Base-by-base conservation (phyloP, 2,888 invertebrate species). In the Plebejus argus region DNA sequence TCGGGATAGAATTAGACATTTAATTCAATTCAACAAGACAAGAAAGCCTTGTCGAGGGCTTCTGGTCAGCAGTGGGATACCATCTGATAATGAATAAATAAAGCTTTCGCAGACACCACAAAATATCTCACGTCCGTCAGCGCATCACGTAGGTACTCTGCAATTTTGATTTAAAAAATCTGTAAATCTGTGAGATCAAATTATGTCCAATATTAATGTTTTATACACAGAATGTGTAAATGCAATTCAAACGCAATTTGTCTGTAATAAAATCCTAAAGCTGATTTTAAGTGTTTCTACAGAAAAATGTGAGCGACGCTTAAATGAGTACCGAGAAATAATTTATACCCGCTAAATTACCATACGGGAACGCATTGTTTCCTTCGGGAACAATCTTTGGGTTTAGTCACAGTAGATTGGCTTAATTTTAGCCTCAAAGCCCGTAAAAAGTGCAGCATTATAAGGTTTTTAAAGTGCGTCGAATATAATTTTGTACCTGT, bases 321-420 rank as follows among this genome's bases (percentile, higher is more conserved):
- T 66, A 33, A 66, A 12, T 66, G 15, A 33, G 28, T 66, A 66
- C 66, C 23, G 66, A 15, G 66, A 66, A 66, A 66, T 66, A 66
- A 61, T 61, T 61, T 61, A 61, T 61, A 61, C 61, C 61, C 61
- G 23, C 66, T 66, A 33, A 66, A 66, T 66, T 66, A 66, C 66
- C 66, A 66, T 66, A 66, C 28, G 66, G 66, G 58, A 58, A 58
- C 58, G 61, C 15, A 66, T 66, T 66, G 66, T 66, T 28, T 28
- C 66, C 66, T 33, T 66, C 66, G 66, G 66, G 66, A 66, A 66
- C 66, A 33, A 66, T 66, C 28, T 66, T 66, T 33, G 20, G 66
- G 66, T 15, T 66, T 66, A 66, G 66, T 66, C 66, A 66, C 66
- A 28, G 66, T 33, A 61, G 61, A 61, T 66, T 66, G 66, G 12